These are phyloP conservation scores for Theristicus caerulescens DNA, from an alignment of 2,113 vertebrate genomes.

Conservation along the genomic window DNA sequence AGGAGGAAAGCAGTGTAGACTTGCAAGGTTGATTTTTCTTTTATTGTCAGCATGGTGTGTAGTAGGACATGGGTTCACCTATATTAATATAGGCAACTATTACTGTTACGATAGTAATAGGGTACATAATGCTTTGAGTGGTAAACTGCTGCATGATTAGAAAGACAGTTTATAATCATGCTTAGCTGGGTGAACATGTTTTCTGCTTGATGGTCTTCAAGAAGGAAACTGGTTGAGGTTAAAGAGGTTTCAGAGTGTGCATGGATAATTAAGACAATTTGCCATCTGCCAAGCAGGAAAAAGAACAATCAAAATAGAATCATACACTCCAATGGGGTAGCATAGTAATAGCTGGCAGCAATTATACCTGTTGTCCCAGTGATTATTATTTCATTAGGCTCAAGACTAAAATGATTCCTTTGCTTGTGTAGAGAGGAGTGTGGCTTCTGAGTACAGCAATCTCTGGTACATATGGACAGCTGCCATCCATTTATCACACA, in stretches of 20 bases:
- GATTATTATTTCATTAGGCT: constrained; percentile 50
- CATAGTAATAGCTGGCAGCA: background rate
- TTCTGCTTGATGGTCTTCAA: constrained; percentile 35
- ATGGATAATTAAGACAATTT: constrained; percentile 49
- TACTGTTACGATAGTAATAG: background rate
- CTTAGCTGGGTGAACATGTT: background rate
- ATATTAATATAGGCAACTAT: background rate
- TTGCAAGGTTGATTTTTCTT: background rate
- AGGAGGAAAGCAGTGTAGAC: background rate
- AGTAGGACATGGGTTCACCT: background rate
- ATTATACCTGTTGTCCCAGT: constrained; percentile 41
- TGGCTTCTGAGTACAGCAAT: background rate
- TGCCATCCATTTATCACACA: background rate
- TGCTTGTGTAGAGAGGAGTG: background rate
- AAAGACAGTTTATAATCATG: background rate
- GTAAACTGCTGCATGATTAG: background rate
- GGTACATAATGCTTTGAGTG: background rate
- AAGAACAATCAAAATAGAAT: constrained; percentile 32
- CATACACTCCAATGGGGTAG: background rate
- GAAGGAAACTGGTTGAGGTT: constrained; percentile 42
- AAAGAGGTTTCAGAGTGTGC: constrained; percentile 29
- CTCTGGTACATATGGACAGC: accelerated
- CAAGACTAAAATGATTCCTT: background rate
- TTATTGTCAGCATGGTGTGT: background rate
- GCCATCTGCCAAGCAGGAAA: constrained; percentile 47